Conservation (phyloP, 2,797 vertebrate genomes). For the Microhierax caerulescens region DNA sequence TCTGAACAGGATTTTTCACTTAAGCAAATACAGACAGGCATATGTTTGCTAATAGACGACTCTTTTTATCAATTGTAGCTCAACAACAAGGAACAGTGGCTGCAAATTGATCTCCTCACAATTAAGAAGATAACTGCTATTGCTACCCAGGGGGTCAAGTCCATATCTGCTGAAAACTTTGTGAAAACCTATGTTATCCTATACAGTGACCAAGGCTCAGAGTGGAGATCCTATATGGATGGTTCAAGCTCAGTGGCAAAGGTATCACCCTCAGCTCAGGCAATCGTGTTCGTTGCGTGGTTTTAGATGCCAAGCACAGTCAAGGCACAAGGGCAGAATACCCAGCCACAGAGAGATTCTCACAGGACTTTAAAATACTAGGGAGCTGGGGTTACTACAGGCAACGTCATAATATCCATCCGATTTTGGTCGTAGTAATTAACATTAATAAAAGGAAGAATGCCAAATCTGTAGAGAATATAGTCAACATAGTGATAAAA, state of each 20-base stretch:
- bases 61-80: slow-evolving; percentile 67
- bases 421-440: neutral
- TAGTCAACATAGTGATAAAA: neutral
- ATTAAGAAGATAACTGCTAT: slow-evolving; percentile 92
- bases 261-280: slow-evolving; percentile 72
- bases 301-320: neutral
- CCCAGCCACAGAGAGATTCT: neutral
- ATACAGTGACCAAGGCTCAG: slow-evolving; percentile 82
- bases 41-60: neutral
- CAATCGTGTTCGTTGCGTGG: neutral
- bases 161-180: slow-evolving; percentile 82
- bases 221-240: slow-evolving; percentile 85
- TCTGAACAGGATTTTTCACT: neutral
- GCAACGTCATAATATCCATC: neutral
- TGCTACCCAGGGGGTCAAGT: slow-evolving; percentile 88
- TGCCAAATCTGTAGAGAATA: neutral
- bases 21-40: neutral
- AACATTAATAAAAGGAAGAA: neutral
- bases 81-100: slow-evolving; percentile 87
- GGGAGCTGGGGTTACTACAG: neutral
- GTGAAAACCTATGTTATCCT: slow-evolving; percentile 82
- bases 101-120: slow-evolving; percentile 87
- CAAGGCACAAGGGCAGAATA: neutral
- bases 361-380: neutral
- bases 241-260: slow-evolving; percentile 73